Base-by-base conservation (phyloP, 2,797 vertebrate genomes). In the Erethizon dorsatum region DNA sequence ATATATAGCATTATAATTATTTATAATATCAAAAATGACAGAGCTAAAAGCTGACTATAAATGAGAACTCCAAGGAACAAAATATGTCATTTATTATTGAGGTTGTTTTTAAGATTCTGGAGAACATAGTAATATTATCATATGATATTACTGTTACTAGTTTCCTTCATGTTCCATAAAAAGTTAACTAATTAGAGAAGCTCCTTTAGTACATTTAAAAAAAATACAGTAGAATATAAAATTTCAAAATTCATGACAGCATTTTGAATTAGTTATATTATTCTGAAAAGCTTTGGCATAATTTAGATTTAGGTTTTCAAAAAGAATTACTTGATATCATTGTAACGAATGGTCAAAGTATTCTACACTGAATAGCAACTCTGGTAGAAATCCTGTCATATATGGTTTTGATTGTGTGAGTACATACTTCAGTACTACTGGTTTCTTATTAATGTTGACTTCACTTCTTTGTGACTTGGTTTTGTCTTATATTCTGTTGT, bases 21-120 rank as follows among this genome's bases (percentile, higher is more conserved):
- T 71, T 91, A 85, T 86, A 97, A 77, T 88, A 97, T 96, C 94
- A 97, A 97, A 98, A 96, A 96, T 87, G 96, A 85, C 94, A 88
- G 78, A 97, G 83, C 63, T 98, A 88, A 98, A 98, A 98, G 94
- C 97, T 98, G 95, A 88, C 80, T 54, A 1, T 57, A 95, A 98
- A 96, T 97, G 97, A 97, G 97, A 71, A 98, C 98, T 98, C 63
- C 88, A 96, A 96, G 95, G 96, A 98, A 98, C 94, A 98, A 98
- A 98, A 95, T 95, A 95, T 96, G 93, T 97, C 85, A 8, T n/a
- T 90, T 82, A 65, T 61, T 87, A 77, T 71, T 71, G 31, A 54
- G 71, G 41, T 31, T 6, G 26, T 69, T 52, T 12, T 96, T 59
- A 94, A 93, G 78, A 97, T 98, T 98, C 94, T 79, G 56, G 97